Evolutionary conservation across 2,113 vertebrate genomes (phyloP).

Genomic region (Rhinoptilus africanus): DNA sequence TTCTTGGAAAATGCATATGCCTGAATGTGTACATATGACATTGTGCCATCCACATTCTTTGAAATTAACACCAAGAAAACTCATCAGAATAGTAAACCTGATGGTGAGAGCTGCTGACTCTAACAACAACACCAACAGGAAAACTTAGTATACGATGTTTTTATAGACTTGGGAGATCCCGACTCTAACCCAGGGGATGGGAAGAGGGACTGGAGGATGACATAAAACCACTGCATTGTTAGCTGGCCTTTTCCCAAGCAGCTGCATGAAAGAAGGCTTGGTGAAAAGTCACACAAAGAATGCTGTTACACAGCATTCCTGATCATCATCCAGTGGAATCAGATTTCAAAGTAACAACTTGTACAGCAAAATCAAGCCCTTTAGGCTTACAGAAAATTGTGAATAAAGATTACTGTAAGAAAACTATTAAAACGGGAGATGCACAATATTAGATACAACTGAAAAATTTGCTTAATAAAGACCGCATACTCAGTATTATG

Average conservation of each 20-base stretch:
- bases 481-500: background rate
- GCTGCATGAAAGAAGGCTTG: slow-evolving; percentile 67
- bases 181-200: background rate
- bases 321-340: slow-evolving; percentile 61
- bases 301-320: slow-evolving; percentile 73
- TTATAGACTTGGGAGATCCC: slow-evolving; percentile 44
- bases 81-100: background rate
- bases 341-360: slow-evolving; percentile 65
- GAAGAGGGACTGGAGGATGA: slow-evolving; percentile 32
- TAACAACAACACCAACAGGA: background rate
- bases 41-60: background rate
- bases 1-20: background rate
- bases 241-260: slow-evolving; percentile 65
- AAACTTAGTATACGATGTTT: background rate
- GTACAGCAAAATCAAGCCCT: background rate
- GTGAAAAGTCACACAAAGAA: slow-evolving; percentile 72
- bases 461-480: background rate
- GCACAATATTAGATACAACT: background rate
- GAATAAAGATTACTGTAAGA: background rate
- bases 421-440: background rate
- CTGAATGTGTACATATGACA: background rate
- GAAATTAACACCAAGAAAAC: background rate
- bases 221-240: slow-evolving; percentile 60
- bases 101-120: slow-evolving; percentile 16
- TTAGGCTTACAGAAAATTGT: background rate